Evolutionary conservation across 2,113 vertebrate species (phyloP).

Genomic region (Naja naja): DNA sequence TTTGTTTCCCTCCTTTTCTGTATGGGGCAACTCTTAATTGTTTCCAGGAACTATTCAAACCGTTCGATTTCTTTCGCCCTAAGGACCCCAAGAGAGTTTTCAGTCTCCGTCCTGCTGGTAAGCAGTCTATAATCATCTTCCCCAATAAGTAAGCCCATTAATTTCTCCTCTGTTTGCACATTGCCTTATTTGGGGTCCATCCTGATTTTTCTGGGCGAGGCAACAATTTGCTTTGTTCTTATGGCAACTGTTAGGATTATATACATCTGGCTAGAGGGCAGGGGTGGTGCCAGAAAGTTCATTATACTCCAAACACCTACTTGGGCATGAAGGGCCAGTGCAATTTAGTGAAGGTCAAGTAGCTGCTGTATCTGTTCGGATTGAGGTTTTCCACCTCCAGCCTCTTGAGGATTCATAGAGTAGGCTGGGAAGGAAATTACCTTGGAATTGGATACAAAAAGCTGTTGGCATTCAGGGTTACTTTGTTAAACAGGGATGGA

Average conservation of each 20-base stretch:
- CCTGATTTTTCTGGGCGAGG: rapidly evolving
- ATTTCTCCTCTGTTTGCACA: too few species aligned
- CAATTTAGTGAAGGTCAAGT: conserved; percentile 54
- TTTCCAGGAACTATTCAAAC: background rate
- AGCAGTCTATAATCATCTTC: background rate
- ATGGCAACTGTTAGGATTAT: conserved; percentile 25
- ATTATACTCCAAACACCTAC: conserved; percentile 15
- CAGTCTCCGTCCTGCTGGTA: background rate
- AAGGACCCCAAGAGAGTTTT: background rate
- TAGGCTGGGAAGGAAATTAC: conserved; percentile 4
- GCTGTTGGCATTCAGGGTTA: background rate
- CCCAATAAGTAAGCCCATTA: background rate
- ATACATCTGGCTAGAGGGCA: background rate
- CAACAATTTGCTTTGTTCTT: background rate
- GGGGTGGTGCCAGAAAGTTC: conserved; percentile 21
- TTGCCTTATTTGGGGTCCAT: too few species aligned
- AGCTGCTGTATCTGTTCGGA: conserved; percentile 33
- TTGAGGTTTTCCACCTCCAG: conserved; percentile 45
- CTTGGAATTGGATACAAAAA: conserved; percentile 26
- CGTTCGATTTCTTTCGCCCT: background rate
- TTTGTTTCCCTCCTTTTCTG: background rate
- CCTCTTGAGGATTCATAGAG: background rate
- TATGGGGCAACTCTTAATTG: background rate
- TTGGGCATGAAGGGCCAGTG: background rate
- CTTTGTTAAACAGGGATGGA: conserved; percentile 16